A percentile compares a stretch with the other conserved stretches of the same genome.
These are phyloP conservation scores for Drosophila subquinaria DNA, from an alignment of 2,888 invertebrate genomes.

Conservation along the genomic window DNA sequence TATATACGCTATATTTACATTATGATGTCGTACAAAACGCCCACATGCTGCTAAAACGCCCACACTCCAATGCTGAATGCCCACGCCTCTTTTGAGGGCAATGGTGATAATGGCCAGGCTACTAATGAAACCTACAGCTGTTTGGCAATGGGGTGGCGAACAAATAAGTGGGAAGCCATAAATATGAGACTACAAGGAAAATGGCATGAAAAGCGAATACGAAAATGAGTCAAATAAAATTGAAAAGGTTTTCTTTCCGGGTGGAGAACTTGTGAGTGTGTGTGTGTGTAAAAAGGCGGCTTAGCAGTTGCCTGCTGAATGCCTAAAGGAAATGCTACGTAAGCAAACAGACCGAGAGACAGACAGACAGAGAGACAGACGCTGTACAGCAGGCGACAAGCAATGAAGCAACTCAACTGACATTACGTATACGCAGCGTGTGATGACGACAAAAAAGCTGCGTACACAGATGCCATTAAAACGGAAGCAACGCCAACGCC, in stretches of 20 bases:
- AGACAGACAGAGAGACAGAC: constrained; percentile 5
- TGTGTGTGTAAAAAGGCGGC: too few species aligned
- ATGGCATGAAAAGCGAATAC: constrained; percentile 46
- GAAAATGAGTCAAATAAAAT: constrained; percentile 61
- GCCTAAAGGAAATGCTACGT: constrained; percentile 55
- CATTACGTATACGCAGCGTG: constrained; percentile 75
- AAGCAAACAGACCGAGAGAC: constrained; percentile 58
- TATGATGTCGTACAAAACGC: constrained; percentile 67
- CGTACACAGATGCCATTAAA: constrained; percentile 67
- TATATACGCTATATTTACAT: constrained; percentile 48
- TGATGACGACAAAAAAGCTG: constrained; percentile 51
- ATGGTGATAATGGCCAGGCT: constrained; percentile 43
- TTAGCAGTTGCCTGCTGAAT: constrained; percentile 30
- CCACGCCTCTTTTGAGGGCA: constrained; percentile 19
- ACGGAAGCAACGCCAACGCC: constrained; percentile 65
- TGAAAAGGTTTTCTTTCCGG: constrained; percentile 48
- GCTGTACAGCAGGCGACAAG: constrained; percentile 4
- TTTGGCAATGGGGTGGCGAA: constrained; percentile 25
- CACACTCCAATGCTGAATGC: constrained; percentile 7
- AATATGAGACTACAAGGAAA: constrained; percentile 58
- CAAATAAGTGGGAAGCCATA: constrained; percentile 69
- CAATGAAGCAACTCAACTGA: constrained; percentile 14
- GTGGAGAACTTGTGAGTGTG: constrained; percentile 5
- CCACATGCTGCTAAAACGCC: constrained; percentile 21
- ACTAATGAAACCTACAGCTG: constrained; percentile 67